Percentiles rank a stretch among this genome's conserved stretches.
Evolutionary conservation across 2,888 invertebrate genomes (phyloP).

Genomic region (Drosophila nr. perissopoda): DNA sequence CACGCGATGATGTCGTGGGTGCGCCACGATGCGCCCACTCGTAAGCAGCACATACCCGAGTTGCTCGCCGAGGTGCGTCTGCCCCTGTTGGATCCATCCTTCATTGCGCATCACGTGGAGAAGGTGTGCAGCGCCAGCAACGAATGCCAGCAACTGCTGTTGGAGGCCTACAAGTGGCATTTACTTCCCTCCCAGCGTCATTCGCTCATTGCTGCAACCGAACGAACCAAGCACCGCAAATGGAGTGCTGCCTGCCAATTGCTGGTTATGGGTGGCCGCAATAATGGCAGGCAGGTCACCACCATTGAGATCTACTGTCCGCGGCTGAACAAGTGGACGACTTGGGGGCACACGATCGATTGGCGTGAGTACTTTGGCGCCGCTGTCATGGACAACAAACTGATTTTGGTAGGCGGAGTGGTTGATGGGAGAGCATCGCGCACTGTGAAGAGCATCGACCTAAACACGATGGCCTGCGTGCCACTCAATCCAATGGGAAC

Average conservation of each 20-base stretch:
- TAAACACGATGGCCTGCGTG: constrained; percentile 92
- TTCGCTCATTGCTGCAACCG: constrained; percentile 89
- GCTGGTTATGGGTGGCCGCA: constrained; percentile 92
- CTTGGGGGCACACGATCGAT: constrained; percentile 84
- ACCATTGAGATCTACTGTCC: constrained; percentile 92
- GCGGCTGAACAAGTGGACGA: constrained; percentile 83
- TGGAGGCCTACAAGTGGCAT: constrained; percentile 98
- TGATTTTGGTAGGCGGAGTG: constrained; percentile 89
- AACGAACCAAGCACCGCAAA: constrained; percentile 94
- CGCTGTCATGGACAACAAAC: constrained; percentile 88
- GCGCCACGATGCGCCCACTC: constrained; percentile 90
- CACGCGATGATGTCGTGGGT: constrained; percentile 95
- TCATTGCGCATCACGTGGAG: constrained; percentile 95
- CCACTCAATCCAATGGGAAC: constrained; percentile 94
- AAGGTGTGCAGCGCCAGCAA: constrained; percentile 87
- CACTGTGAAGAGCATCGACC: constrained; percentile 94
- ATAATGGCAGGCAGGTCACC: accelerated
- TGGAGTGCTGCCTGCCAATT: constrained; percentile 91
- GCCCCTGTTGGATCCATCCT: constrained; percentile 94
- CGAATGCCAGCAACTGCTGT: constrained; percentile 93
- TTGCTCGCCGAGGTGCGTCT: constrained; percentile 92
- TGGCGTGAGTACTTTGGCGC: constrained; percentile 95
- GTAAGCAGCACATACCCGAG: constrained; percentile 90
- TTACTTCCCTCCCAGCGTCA: constrained; percentile 92
- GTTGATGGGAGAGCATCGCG: constrained; percentile 94